A percentile compares a stretch with the other conserved stretches of the same genome.
Evolutionary conservation across 2,797 vertebrate species (phyloP).

Genomic region (Gymnothorax javanicus): DNA sequence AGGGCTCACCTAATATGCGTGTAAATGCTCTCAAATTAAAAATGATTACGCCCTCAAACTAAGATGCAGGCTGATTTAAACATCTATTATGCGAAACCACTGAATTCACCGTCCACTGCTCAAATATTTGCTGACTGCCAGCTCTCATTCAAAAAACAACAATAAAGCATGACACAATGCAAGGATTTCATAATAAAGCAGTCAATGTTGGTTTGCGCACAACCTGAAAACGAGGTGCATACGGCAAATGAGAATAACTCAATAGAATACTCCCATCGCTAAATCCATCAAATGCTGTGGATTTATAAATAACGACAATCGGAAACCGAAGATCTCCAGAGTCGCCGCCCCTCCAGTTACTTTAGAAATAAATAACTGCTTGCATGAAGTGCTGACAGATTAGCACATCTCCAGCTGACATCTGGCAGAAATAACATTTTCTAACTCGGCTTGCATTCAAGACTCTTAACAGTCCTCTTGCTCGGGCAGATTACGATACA

Average conservation of each 20-base stretch:
- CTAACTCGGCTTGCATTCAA: background rate
- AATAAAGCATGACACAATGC: background rate
- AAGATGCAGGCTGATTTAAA: too few relatives aligned
- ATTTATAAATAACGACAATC: background rate
- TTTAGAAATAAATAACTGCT: constrained; percentile 15
- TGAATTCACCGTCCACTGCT: too few relatives aligned
- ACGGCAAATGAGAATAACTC: background rate
- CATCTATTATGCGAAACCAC: too few relatives aligned
- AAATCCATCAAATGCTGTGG: background rate
- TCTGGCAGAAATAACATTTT: background rate
- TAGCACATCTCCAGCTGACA: constrained; percentile 12
- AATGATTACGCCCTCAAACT: too few relatives aligned
- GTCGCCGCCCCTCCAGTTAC: background rate
- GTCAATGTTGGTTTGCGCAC: background rate
- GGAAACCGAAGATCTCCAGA: background rate
- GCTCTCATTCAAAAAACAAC: background rate
- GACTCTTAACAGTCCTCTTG: background rate
- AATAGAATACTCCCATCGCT: background rate
- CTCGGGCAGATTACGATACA: background rate
- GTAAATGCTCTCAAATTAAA: too few relatives aligned
- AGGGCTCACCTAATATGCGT: too few relatives aligned
- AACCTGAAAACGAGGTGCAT: background rate
- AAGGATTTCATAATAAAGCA: background rate
- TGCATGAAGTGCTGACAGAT: background rate
- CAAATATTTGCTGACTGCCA: too few relatives aligned